phyloP scores from a whole-genome alignment of 2,113 vertebrate species.

The Saccopteryx bilineata region DNA sequence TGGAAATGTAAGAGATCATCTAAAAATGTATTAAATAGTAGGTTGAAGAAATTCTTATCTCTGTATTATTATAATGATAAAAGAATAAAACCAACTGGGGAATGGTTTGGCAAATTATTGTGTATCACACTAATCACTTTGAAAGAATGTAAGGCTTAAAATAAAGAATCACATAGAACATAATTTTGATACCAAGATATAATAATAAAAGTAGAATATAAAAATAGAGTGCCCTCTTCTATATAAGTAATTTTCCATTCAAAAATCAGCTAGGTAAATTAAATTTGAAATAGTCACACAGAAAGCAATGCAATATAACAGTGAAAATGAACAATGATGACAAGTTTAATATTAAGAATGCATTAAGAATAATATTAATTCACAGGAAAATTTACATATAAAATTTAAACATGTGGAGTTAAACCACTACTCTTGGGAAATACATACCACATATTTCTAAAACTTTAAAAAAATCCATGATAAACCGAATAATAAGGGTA shows the following conservation, averaged over 20 bases:
- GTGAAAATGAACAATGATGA: neutral
- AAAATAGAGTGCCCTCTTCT: neutral
- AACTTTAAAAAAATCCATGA: neutral
- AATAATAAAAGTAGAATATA: neutral
- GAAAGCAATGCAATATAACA: neutral
- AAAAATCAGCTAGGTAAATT: neutral
- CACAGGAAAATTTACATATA: neutral
- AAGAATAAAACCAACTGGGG: neutral
- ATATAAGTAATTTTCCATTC: neutral
- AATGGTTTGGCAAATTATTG: neutral
- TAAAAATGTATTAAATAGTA: neutral
- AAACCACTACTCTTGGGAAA: neutral
- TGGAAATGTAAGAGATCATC: neutral
- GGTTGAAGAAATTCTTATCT: neutral
- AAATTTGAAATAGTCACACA: neutral
- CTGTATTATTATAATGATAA: neutral
- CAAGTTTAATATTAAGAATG: neutral
- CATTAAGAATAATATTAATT: slow-evolving; percentile 33
- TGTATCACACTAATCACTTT: neutral
- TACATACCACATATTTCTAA: neutral
- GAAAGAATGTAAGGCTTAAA: neutral
- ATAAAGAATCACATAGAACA: neutral
- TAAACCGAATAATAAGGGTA: neutral
- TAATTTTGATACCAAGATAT: slow-evolving; percentile 21
- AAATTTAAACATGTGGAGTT: neutral